A percentile compares a stretch with the other conserved stretches of the same genome.
Evolutionary conservation across 1,140 invertebrate species (phyloP).

Genomic region (Euborellia annulipes): DNA sequence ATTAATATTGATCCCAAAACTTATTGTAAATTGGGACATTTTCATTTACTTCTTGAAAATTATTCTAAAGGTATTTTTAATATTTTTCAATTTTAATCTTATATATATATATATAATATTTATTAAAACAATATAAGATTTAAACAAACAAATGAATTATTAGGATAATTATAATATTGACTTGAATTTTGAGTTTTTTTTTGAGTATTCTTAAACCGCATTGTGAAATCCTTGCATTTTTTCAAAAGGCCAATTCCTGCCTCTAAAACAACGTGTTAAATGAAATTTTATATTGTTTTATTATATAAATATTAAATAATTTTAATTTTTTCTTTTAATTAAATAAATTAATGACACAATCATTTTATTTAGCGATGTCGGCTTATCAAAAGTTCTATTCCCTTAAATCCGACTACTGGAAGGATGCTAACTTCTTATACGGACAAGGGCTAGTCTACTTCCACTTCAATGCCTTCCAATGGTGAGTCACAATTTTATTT

Average conservation of each 20-base stretch:
- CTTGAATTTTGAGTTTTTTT: no score
- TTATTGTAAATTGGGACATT: slow-evolving; percentile 86
- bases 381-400: slow-evolving; percentile 86
- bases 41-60: slow-evolving; percentile 78
- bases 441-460: slow-evolving; percentile 89
- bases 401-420: slow-evolving; percentile 69
- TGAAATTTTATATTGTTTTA: no score
- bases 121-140: slow-evolving; percentile 2
- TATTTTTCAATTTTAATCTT: no score
- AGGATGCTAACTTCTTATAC: slow-evolving; percentile 80
- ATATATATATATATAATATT: no score
- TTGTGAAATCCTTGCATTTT: no score
- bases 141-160: slow-evolving; percentile 3
- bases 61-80: slow-evolving; percentile 63
- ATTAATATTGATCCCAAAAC: slow-evolving; percentile 76
- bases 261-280: no score
- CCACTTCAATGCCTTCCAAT: slow-evolving; percentile 86
- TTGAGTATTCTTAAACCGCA: slow-evolving; percentile 8
- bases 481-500: slow-evolving; percentile 72
- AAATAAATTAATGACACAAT: slow-evolving; percentile 1
- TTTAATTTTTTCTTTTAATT: slow-evolving; percentile 4
- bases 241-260: no score
- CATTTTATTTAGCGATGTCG: slow-evolving; percentile 62
- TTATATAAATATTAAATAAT: no score
- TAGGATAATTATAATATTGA: no score